Base-by-base conservation (phyloP, 2,797 vertebrate species). In the Liparis tanakae region DNA sequence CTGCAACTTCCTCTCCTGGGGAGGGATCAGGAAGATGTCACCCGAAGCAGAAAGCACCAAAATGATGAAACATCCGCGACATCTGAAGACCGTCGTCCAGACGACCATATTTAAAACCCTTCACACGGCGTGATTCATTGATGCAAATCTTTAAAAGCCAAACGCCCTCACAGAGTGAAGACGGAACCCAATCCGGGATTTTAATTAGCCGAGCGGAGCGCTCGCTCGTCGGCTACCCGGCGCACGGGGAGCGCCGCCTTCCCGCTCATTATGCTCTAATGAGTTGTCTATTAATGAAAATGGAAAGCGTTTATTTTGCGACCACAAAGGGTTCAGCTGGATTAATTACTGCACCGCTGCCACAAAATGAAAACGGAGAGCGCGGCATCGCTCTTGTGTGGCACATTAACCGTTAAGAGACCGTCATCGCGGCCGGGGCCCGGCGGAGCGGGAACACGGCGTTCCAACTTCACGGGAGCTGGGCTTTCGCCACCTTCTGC, bases 251-350 rank as follows among this genome's bases (percentile, higher is more conserved):
- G 79, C 61, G 78, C 83, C 87, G 91, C 87, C 85, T 90, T 93
- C 87, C 76, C 90, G 84, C 94, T 94, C 93, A 93, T 94, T 95
- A 94, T 86, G 88, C 72, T 84, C 92, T 94, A 95, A 95, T 95
- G 94, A 95, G 90, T 94, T 94, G 93, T 94, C 94, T 94, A 94
- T 94, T 94, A 95, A 94, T 95, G 93, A 94, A 94, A 94, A 94
- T 91, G 91, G 92, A 95, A 94, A 94, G 92, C 94, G 94, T 94
- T 95, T 94, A 94, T 94, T 95, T 93, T 93, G 91, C 66, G 81
- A 91, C 90, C 91, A 91, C 93, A 92, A 92, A 93, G 92, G 92
- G 89, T 93, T 94, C 91, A 91, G 91, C 88, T 90, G 93, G 93
- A 95, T 94, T 95, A 94, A 94, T 94, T 94, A 94, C 92, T 93